phyloP scores from a whole-genome alignment of 2,113 vertebrate genomes.

The Camelus bactrianus region DNA sequence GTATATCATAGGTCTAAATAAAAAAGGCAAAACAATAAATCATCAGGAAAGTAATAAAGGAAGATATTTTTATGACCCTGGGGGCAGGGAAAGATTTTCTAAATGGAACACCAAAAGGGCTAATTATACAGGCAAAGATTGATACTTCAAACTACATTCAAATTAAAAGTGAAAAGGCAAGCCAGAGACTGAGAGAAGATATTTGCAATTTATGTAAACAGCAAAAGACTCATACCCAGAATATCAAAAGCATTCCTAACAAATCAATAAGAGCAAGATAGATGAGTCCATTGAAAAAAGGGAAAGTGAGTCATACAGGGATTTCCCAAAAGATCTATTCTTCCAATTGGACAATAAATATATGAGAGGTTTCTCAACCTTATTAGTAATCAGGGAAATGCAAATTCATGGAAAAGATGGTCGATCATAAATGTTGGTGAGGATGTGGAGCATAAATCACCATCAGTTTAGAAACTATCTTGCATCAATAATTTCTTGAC shows the following conservation, averaged over 20 bases:
- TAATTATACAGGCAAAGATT: neutral
- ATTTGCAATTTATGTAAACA: neutral
- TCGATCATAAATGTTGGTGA: neutral
- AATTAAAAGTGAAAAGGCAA: neutral
- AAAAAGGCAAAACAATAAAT: neutral
- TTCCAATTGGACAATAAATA: neutral
- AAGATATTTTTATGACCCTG: neutral
- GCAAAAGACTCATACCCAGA: neutral
- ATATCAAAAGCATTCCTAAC: neutral
- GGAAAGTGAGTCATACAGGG: neutral
- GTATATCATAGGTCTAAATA: neutral
- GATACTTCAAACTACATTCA: neutral
- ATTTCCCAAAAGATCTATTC: neutral
- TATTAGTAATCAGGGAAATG: neutral
- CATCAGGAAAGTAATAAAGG: neutral
- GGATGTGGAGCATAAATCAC: neutral
- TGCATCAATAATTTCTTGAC: neutral
- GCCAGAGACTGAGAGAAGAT: neutral
- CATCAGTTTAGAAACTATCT: neutral
- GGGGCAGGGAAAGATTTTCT: neutral
- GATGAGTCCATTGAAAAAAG: neutral
- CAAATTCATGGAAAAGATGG: neutral
- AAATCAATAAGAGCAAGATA: neutral
- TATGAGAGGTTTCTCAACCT: neutral
- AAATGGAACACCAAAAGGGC: neutral